A percentile compares a stretch with the other conserved stretches of the same genome.
Evolutionary conservation across 2,797 vertebrate genomes (phyloP).

Genomic region (Forpus xanthops): DNA sequence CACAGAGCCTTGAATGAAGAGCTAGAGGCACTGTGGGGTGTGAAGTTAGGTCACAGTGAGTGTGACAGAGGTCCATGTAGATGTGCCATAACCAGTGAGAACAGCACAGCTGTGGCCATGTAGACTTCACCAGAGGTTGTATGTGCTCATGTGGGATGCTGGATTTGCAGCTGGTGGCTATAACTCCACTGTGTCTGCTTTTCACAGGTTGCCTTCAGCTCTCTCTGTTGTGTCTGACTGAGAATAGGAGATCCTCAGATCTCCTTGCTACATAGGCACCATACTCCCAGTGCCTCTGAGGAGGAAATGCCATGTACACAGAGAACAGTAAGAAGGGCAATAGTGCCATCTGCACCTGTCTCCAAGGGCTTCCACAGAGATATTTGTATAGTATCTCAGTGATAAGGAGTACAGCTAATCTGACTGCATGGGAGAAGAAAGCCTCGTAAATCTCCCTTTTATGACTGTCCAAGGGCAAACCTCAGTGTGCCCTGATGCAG

Average conservation of each 20-base stretch:
- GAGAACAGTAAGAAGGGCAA: neutral
- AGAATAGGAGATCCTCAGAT: neutral
- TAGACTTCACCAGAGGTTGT: neutral
- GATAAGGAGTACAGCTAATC: neutral
- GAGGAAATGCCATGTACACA: neutral
- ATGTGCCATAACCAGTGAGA: neutral
- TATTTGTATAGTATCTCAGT: neutral
- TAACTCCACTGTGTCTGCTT: neutral
- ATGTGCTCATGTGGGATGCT: neutral
- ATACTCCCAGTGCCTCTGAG: neutral
- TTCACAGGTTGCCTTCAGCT: neutral
- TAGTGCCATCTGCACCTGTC: neutral
- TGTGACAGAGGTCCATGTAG: neutral
- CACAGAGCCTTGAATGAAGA: neutral
- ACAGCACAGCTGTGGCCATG: neutral
- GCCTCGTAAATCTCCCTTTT: neutral
- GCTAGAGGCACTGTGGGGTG: neutral
- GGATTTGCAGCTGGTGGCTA: neutral
- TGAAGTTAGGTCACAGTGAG: fast-evolving
- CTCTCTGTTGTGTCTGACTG: neutral
- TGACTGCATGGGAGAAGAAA: neutral
- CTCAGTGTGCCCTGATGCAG: neutral
- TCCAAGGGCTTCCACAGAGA: neutral
- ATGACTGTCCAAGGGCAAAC: neutral
- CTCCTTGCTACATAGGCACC: neutral